Evolutionary conservation across 2,797 vertebrate species (phyloP).

Genomic region (Pangasius krempfi): DNA sequence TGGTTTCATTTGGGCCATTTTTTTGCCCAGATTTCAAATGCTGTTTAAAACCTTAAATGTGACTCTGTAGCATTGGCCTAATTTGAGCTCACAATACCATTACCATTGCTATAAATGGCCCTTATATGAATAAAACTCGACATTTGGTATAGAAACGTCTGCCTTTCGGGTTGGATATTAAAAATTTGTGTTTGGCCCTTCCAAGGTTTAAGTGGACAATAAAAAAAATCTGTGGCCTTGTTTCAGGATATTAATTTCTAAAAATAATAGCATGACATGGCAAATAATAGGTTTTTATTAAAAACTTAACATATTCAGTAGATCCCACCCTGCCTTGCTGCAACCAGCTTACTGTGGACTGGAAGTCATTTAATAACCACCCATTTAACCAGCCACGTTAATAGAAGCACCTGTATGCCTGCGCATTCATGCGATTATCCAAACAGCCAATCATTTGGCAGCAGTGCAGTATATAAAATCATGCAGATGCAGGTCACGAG

Average conservation of each 20-base stretch:
- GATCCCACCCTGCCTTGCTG: background rate
- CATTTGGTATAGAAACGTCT: background rate
- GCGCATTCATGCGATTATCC: background rate
- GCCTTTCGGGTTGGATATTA: background rate
- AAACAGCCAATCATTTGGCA: background rate
- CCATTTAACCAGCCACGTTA: too few relatives aligned
- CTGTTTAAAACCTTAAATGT: background rate
- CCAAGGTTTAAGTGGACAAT: background rate
- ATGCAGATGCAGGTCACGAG: background rate
- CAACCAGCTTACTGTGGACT: background rate
- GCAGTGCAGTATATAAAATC: background rate
- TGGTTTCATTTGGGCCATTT: background rate
- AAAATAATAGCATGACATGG: background rate
- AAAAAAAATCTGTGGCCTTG: background rate
- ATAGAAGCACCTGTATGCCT: background rate
- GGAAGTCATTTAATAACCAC: background rate
- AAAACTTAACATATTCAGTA: too few relatives aligned
- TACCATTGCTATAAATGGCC: background rate
- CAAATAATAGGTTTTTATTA: background rate
- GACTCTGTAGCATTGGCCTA: background rate
- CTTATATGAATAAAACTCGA: background rate
- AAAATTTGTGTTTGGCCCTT: background rate
- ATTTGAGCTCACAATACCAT: background rate
- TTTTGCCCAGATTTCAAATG: background rate
- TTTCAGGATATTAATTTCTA: background rate